A percentile compares a stretch with the other conserved stretches of the same genome.
phyloP scores from a whole-genome alignment of 2,888 invertebrate genomes.

The Spatulosminthurus flaviceps region DNA sequence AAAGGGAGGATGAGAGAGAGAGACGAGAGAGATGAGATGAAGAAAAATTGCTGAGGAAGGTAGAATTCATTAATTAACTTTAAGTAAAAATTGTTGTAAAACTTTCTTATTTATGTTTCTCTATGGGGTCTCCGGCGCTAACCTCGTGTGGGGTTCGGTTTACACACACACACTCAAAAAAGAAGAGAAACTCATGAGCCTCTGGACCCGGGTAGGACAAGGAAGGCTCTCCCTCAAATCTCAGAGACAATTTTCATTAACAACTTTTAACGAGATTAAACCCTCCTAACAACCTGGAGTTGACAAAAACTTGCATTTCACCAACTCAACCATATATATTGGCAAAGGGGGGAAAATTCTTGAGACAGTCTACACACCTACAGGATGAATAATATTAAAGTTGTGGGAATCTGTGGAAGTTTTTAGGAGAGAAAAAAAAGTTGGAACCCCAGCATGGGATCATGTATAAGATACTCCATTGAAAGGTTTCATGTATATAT shows the following conservation, averaged over 20 bases:
- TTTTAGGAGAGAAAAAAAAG: no score
- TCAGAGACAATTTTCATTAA: constrained; percentile 57
- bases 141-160: constrained; percentile 4
- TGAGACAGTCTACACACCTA: no score
- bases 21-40: neutral
- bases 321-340: neutral
- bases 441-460: no score
- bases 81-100: constrained; percentile 48
- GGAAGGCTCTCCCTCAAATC: constrained; percentile 36
- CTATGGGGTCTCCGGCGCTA: constrained; percentile 10
- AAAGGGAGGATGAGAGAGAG: constrained; percentile 23
- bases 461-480: constrained; percentile 24
- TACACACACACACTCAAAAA: no score
- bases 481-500: neutral
- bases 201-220: constrained; percentile 13
- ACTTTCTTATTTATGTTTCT: constrained; percentile 29
- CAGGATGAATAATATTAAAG: neutral
- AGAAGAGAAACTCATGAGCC: neutral
- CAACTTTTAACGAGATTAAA: constrained; percentile 57
- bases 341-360: neutral
- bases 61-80: constrained; percentile 43
- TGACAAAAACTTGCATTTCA: constrained; percentile 39
- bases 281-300: neutral
- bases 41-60: constrained; percentile 28
- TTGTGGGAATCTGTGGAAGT: constrained; percentile 2